Percentiles rank a stretch among this genome's conserved stretches.
phyloP scores from a whole-genome alignment of 2,797 vertebrate genomes.

The Micropoecilia bifurca region DNA sequence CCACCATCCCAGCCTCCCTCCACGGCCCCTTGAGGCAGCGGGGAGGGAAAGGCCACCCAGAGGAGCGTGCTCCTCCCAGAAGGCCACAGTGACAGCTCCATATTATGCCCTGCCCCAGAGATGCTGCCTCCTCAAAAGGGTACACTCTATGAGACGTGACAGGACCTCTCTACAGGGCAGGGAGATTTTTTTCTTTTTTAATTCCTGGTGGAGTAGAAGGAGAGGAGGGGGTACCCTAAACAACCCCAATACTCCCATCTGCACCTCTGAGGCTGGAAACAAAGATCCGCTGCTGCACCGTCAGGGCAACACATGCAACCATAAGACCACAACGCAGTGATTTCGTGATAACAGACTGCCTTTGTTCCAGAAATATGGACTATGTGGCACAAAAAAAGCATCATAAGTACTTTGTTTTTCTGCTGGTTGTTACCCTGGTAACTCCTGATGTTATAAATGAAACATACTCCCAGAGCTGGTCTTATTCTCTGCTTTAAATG shows the following conservation, averaged over 20 bases:
- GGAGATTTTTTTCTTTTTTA: constrained; percentile 51
- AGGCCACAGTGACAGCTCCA: constrained; percentile 82
- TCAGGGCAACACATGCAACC: constrained; percentile 35
- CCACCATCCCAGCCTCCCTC: constrained; percentile 36
- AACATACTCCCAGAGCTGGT: constrained; percentile 12
- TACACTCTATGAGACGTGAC: constrained; percentile 82
- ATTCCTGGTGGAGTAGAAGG: constrained; percentile 44
- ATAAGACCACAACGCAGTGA: constrained; percentile 28
- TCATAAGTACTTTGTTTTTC: constrained; percentile 31
- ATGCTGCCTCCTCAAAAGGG: constrained; percentile 79
- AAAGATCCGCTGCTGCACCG: constrained; percentile 39
- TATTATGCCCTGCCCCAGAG: constrained; percentile 77
- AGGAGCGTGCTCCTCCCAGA: constrained; percentile 81
- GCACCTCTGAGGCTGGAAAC: constrained; percentile 21
- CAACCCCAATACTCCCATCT: constrained; percentile 24
- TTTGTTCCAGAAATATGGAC: constrained; percentile 35
- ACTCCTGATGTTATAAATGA: constrained; percentile 54
- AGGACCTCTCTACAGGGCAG: constrained; percentile 83
- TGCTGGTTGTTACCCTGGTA: constrained; percentile 61
- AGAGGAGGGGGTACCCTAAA: constrained; percentile 36
- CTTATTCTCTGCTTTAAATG: constrained; percentile 1
- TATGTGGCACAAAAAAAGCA: constrained; percentile 2
- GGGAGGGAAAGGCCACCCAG: constrained; percentile 82
- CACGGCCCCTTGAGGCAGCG: constrained; percentile 72
- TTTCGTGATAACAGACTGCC: constrained; percentile 1